phyloP scores from a whole-genome alignment of 92 coral and sea anemone genomes.

The Paramuricea clavata region DNA sequence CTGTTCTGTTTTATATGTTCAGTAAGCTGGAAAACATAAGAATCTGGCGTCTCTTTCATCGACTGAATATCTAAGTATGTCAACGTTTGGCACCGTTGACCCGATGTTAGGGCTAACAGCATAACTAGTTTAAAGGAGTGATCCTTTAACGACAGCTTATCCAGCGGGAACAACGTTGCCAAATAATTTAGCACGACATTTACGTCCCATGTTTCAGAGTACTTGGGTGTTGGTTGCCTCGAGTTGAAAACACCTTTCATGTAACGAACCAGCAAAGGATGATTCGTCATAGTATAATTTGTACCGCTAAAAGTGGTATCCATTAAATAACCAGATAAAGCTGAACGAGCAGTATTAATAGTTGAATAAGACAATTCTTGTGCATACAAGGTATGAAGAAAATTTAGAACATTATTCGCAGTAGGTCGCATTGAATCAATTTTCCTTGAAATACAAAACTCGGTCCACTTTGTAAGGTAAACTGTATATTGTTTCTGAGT shows the following conservation, averaged over 20 bases:
- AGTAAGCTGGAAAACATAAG: conserved; percentile 34
- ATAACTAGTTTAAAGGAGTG: conserved; percentile 44
- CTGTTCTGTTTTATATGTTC: conserved; percentile 56
- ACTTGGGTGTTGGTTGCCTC: conserved; percentile 39
- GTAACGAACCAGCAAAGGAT: conserved; percentile 50
- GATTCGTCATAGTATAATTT: conserved; percentile 30
- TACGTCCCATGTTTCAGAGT: conserved; percentile 59
- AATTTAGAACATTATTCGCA: not conserved
- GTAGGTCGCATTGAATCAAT: not conserved
- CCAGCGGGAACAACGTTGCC: conserved; percentile 19
- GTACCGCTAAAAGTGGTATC: conserved; percentile 18
- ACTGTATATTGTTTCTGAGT: not conserved
- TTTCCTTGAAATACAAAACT: not conserved
- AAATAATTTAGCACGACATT: conserved; percentile 39
- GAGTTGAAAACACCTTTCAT: conserved; percentile 53
- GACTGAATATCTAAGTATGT: conserved; percentile 13
- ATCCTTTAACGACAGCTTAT: conserved; percentile 41
- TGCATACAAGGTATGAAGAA: conserved; percentile 10
- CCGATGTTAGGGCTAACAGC: conserved; percentile 60
- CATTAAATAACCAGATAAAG: conserved; percentile 26
- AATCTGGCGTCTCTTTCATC: conserved; percentile 41
- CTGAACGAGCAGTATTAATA: not conserved
- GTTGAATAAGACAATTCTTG: conserved; percentile 34
- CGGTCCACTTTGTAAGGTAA: not conserved
- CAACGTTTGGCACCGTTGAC: conserved; percentile 65